Evolutionary conservation across 2,113 vertebrate species (phyloP), one percentile per base, ranked within the genome.

Genomic region (Bostrychus sinensis): DNA sequence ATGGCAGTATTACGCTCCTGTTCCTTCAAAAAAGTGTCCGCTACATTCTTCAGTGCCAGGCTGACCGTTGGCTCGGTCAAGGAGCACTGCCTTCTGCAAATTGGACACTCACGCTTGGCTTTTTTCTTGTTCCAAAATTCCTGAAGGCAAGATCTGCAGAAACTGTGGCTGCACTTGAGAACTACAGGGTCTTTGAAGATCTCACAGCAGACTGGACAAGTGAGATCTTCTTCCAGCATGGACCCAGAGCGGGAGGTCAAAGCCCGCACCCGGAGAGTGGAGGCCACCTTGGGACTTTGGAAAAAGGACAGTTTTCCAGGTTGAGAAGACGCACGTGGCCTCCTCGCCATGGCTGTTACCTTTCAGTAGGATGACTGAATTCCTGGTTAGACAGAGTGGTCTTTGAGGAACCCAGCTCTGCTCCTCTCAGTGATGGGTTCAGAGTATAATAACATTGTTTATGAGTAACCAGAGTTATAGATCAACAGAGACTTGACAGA

Each of bases 141-240:
- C 66, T 84, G 84, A 32, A 94, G 89, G 42, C 93, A 94, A 41
- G 43, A 57, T 5, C 85, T 78, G 74, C 93, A 94, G 89, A 94
- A 93, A 72, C 91, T 93, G 87, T 94, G 93, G 78, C 90, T 93
- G 75, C 93, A 94, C 70, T 92, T 90, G 5, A 94, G 92, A 23
- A 92, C 91, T 50, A 93, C 92, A 0, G 93, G 93, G 7, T 93
- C 92, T 19, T 53, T 78, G 77, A 93, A 94, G 61, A 93, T 90
- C 62, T 93, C 91, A 1, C 90, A 92, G 83, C 93, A 94, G 38
- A 94, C 73, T 0, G 93, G 78, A 72, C 93, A 94, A 1, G 91
- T 90, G 16, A 93, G 75, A 54, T 93, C 91, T 5, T 93, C 89
- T 64, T 92, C 92, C 72, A 91, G 82, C 62, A 91, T 54, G 22